A percentile compares a stretch with the other conserved stretches of the same genome.
Evolutionary conservation across 2,797 vertebrate species (phyloP).

Genomic region (Microctenopoma stevenorrisi): DNA sequence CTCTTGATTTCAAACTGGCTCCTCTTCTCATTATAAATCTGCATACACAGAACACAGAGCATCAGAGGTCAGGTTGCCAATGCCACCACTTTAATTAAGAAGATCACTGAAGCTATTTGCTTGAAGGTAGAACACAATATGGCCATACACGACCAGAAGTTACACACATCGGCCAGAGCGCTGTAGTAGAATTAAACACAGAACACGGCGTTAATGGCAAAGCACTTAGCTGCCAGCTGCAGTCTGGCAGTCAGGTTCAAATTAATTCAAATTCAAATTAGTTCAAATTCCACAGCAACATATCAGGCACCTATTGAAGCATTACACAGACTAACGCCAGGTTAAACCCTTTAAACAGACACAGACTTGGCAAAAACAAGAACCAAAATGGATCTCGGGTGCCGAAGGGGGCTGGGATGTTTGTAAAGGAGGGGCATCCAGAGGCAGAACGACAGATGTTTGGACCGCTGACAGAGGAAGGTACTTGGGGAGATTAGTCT

Average conservation of each 20-base stretch:
- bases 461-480: slow-evolving; percentile 64
- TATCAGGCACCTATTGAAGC: slow-evolving; percentile 9
- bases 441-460: slow-evolving; percentile 50
- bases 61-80: slow-evolving; percentile 42
- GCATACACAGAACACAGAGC: slow-evolving; percentile 62
- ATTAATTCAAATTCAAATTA: slow-evolving; percentile 26
- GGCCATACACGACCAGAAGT: slow-evolving; percentile 49
- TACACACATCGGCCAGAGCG: slow-evolving; percentile 46
- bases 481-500: slow-evolving; percentile 64
- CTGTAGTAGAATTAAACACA: slow-evolving; percentile 65
- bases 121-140: slow-evolving; percentile 40
- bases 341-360: slow-evolving; percentile 32
- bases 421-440: slow-evolving; percentile 37
- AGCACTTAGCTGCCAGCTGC: slow-evolving; percentile 68
- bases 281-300: neutral
- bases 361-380: slow-evolving; percentile 29
- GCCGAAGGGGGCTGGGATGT: slow-evolving; percentile 22
- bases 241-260: slow-evolving; percentile 64
- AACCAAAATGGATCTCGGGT: slow-evolving; percentile 24
- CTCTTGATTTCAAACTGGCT: slow-evolving; percentile 96
- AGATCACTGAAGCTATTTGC: slow-evolving; percentile 38
- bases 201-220: slow-evolving; percentile 65
- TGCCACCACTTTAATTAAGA: slow-evolving; percentile 58
- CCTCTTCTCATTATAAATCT: slow-evolving; percentile 97
- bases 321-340: slow-evolving; percentile 20